phyloP scores from a whole-genome alignment of 1,140 invertebrate species.

The Ylistrum balloti region DNA sequence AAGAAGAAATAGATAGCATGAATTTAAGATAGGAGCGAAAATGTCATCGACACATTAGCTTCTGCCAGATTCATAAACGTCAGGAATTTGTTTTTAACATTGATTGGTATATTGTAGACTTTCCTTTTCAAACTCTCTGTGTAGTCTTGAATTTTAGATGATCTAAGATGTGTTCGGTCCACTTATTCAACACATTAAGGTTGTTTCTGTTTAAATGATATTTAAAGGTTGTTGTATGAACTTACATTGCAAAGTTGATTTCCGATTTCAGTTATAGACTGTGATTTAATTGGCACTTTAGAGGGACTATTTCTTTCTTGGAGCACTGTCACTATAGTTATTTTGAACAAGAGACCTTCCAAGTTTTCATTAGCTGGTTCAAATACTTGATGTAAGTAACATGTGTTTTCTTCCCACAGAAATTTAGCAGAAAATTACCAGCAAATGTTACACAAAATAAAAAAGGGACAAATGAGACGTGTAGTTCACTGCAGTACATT shows the following conservation, averaged over 20 bases:
- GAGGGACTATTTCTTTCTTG: too few relatives aligned
- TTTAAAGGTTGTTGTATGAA: too few relatives aligned
- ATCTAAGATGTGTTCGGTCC: too few relatives aligned
- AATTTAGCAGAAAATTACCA: slow-evolving; percentile 20
- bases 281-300: too few relatives aligned
- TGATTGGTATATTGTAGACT: too few relatives aligned
- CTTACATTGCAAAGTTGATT: background rate
- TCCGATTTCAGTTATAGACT: too few relatives aligned
- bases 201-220: too few relatives aligned
- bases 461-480: background rate
- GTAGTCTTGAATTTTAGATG: too few relatives aligned
- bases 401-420: slow-evolving; percentile 28
- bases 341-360: background rate
- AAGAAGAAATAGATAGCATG: background rate
- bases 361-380: background rate
- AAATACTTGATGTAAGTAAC: background rate
- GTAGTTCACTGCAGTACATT: background rate
- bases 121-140: too few relatives aligned
- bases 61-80: background rate
- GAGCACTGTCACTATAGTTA: too few relatives aligned
- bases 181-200: too few relatives aligned
- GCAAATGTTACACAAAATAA: background rate
- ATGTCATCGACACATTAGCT: background rate
- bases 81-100: background rate
- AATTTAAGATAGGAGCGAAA: background rate